Evolutionary conservation across 1,140 invertebrate genomes (phyloP).

Genomic region (Oscheius sp.): DNA sequence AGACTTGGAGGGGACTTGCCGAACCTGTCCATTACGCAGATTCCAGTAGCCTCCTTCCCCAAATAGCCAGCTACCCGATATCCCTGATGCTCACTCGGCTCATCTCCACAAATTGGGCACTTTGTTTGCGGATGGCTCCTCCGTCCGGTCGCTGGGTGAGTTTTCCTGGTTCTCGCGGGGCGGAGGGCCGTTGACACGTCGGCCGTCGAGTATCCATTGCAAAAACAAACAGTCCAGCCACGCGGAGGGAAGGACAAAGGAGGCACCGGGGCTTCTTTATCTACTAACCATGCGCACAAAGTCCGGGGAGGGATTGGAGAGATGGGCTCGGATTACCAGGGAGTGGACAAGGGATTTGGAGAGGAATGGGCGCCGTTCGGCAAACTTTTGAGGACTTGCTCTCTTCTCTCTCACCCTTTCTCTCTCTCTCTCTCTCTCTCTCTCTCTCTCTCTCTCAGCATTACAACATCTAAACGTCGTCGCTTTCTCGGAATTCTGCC

Average conservation of each 20-base stretch:
- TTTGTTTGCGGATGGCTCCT: not conserved
- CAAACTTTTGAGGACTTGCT: not conserved
- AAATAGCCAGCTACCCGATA: not conserved
- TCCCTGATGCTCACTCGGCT: not conserved
- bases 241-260: not conserved
- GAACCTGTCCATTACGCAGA: not conserved
- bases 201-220: slow-evolving; percentile 3
- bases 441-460: not conserved
- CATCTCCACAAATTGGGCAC: not conserved
- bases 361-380: too few species aligned
- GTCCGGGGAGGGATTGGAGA: too few species aligned
- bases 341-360: too few species aligned
- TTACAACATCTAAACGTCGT: too few species aligned
- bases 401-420: not conserved
- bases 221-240: slow-evolving; percentile 8
- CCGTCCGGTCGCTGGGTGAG: too few species aligned
- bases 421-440: not conserved
- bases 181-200: not conserved
- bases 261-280: too few species aligned
- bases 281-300: too few species aligned
- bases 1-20: not conserved
- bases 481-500: too few species aligned
- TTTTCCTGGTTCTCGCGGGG: too few species aligned
- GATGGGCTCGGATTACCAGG: too few species aligned
- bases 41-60: not conserved